These are phyloP conservation scores for Cataglyphis cursor DNA, from an alignment of 2,888 invertebrate species.

Conservation along the genomic window DNA sequence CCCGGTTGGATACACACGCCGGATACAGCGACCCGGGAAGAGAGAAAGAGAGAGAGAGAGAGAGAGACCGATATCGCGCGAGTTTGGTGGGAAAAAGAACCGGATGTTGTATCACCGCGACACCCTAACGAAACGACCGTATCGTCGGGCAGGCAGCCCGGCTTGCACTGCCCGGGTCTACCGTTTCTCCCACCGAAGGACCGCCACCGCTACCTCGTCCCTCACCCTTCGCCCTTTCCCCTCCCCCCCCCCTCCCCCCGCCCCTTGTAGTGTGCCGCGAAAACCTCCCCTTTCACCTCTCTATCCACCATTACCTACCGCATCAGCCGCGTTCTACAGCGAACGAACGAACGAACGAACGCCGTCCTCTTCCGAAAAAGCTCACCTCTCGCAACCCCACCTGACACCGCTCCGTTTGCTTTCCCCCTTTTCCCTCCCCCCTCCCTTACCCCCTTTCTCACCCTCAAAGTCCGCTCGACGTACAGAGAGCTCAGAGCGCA, in stretches of 20 bases:
- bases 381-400: constrained; percentile 72
- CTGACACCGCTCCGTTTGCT: constrained; percentile 62
- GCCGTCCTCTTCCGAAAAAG: constrained; percentile 73
- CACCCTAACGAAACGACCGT: constrained; percentile 72
- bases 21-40: neutral
- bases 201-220: constrained; percentile 73
- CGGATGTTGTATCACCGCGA: constrained; percentile 57
- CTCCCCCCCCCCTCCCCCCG: constrained; percentile 60
- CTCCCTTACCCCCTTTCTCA: neutral
- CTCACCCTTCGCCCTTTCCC: constrained; percentile 23
- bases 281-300: constrained; percentile 19
- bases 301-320: neutral
- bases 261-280: constrained; percentile 41
- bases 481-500: constrained; percentile 55
- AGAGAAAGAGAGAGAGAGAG: neutral
- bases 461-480: neutral
- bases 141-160: constrained; percentile 85
- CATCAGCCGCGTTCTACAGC: constrained; percentile 41
- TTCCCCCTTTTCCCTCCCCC: neutral
- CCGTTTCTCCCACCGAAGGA: constrained; percentile 82
- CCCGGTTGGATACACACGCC: neutral
- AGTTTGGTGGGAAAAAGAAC: constrained; percentile 31
- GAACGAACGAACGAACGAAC: constrained; percentile 29
- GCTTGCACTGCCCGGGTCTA: constrained; percentile 86
- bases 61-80: neutral